Evolutionary conservation across 2,888 invertebrate species (phyloP).

Genomic region (Sesamia inferens): DNA sequence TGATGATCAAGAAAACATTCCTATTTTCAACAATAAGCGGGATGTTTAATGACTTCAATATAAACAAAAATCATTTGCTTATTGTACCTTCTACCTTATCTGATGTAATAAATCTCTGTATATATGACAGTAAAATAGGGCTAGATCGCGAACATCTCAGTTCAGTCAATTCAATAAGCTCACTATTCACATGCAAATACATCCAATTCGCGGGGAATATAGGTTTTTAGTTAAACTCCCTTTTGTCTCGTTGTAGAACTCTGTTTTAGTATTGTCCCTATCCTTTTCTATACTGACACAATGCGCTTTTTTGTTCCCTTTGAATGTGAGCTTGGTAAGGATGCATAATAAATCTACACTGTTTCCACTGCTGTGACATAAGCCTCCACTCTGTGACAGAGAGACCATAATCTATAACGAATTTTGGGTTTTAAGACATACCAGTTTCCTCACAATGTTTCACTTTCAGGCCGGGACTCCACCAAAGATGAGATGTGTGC

Average conservation of each 20-base stretch:
- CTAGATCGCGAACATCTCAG: slow-evolving; percentile 30
- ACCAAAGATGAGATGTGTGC: too few relatives aligned
- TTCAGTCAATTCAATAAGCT: slow-evolving; percentile 53
- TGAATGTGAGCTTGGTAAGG: neutral
- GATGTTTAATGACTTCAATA: neutral
- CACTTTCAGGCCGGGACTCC: too few relatives aligned
- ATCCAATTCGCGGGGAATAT: slow-evolving; percentile 43
- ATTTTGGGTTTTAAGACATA: too few relatives aligned
- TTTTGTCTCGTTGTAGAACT: slow-evolving; percentile 39
- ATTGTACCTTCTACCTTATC: neutral
- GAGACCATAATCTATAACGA: neutral
- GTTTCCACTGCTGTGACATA: neutral
- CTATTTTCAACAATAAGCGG: neutral
- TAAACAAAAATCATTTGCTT: neutral
- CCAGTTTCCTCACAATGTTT: too few relatives aligned
- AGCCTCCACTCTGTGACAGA: neutral
- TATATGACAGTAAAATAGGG: slow-evolving; percentile 13
- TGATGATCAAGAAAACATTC: neutral
- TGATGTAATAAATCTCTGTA: slow-evolving; percentile 10
- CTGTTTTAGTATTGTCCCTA: slow-evolving; percentile 26
- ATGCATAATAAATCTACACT: neutral
- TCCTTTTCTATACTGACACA: slow-evolving; percentile 1
- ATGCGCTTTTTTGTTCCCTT: slow-evolving; percentile 2
- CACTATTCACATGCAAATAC: slow-evolving; percentile 65
- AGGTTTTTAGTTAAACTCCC: slow-evolving; percentile 29